These are phyloP conservation scores for Pygocentrus nattereri DNA, from an alignment of 2,797 vertebrate genomes.

Conservation along the genomic window DNA sequence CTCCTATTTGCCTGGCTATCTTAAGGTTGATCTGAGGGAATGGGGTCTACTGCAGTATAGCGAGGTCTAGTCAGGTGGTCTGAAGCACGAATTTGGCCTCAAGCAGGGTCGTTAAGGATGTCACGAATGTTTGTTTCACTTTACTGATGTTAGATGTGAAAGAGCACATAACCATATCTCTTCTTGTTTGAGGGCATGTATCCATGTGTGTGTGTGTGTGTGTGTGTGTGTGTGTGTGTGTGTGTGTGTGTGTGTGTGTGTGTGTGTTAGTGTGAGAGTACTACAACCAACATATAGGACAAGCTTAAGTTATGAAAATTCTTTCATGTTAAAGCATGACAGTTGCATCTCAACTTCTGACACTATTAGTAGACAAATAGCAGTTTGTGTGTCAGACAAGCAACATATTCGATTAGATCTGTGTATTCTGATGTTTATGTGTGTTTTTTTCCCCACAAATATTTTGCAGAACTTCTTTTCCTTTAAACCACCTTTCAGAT, in stretches of 20 bases:
- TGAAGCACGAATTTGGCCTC: constrained; percentile 39
- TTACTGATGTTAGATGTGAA: constrained; percentile 27
- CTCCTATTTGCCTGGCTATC: constrained; percentile 47
- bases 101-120: constrained; percentile 42
- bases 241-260: constrained; percentile 13
- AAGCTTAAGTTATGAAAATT: neutral
- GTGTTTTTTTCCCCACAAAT: too few relatives aligned
- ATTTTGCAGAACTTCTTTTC: too few relatives aligned
- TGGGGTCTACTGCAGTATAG: neutral
- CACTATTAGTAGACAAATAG: neutral
- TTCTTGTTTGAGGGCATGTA: neutral
- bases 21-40: constrained; percentile 48
- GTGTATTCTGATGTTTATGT: too few relatives aligned
- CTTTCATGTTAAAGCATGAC: neutral
- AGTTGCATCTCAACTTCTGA: neutral
- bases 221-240: neutral
- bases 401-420: too few relatives aligned
- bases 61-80: constrained; percentile 22
- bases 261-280: constrained; percentile 14
- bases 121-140: constrained; percentile 17
- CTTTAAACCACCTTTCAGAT: too few relatives aligned
- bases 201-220: neutral
- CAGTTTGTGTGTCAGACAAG: neutral
- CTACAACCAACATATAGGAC: neutral
- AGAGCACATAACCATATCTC: constrained; percentile 21